Conservation (phyloP, 92 coral and sea anemone genomes). For the Diadumene lineata region DNA sequence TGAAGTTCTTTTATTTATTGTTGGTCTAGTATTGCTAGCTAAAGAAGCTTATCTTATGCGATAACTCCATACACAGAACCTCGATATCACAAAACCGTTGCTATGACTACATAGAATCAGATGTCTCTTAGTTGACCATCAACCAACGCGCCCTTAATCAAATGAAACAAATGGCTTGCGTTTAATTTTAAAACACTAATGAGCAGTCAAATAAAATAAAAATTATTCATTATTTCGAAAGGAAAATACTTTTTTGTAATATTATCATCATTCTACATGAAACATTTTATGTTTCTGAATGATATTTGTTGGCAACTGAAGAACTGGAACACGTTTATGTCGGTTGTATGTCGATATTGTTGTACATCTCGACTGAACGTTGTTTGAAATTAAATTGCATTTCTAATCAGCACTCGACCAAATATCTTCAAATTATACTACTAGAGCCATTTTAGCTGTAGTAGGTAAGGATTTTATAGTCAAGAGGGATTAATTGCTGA, state of each 20-base stretch:
- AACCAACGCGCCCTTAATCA: slow-evolving; percentile 2
- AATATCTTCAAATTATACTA: too few species aligned
- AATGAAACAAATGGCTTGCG: background rate
- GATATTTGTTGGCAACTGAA: too few species aligned
- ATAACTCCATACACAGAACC: background rate
- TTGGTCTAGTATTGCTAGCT: slow-evolving; percentile 22
- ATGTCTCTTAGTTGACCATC: background rate
- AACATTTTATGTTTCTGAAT: too few species aligned
- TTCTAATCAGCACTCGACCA: too few species aligned
- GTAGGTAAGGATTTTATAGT: too few species aligned
- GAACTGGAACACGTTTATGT: too few species aligned
- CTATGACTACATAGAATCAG: slow-evolving; percentile 21
- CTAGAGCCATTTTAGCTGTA: too few species aligned
- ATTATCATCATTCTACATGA: background rate
- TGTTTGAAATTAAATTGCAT: too few species aligned
- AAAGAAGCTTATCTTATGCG: slow-evolving; percentile 6
- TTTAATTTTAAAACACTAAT: background rate
- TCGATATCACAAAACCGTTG: slow-evolving; percentile 26
- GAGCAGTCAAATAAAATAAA: too few species aligned
- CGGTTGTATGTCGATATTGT: too few species aligned
- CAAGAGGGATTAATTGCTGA: too few species aligned
- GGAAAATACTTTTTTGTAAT: background rate
- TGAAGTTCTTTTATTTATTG: slow-evolving; percentile 20
- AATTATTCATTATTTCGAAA: background rate
- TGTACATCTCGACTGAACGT: too few species aligned